Conservation (phyloP, 2,113 vertebrate species). For the Calyptomena viridis region DNA sequence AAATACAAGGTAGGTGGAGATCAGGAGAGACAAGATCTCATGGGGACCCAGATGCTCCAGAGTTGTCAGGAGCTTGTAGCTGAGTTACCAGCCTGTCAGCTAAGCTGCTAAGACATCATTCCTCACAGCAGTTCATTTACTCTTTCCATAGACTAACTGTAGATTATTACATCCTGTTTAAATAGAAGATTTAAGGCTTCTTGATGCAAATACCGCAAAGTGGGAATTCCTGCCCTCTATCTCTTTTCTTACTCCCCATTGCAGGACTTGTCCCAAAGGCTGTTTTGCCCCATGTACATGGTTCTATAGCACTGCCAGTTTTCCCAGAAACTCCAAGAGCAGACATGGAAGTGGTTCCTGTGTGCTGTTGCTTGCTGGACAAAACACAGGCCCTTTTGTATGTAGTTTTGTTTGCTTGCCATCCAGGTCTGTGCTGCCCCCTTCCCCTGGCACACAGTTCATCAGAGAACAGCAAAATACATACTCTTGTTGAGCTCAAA, state of each 20-base stretch:
- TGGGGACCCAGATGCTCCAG: not conserved
- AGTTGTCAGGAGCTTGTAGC: not conserved
- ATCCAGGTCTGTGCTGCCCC: not conserved
- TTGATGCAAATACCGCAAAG: not conserved
- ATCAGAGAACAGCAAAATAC: not conserved
- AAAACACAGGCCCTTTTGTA: not conserved
- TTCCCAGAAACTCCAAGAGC: not conserved
- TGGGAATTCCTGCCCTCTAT: not conserved
- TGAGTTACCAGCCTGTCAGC: not conserved
- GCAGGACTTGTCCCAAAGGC: not conserved
- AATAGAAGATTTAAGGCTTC: not conserved
- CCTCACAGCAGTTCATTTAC: not conserved
- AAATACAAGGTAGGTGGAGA: not conserved
- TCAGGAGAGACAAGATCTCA: not conserved
- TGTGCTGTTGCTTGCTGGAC: not conserved
- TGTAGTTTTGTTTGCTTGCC: not conserved
- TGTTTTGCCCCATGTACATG: not conserved
- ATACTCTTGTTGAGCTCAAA: not conserved
- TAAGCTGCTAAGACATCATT: not conserved
- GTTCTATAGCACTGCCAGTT: not conserved
- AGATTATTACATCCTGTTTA: not conserved
- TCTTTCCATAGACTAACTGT: not conserved
- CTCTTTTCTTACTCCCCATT: not conserved
- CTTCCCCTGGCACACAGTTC: not conserved
- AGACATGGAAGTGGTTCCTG: not conserved